Evolutionary conservation across 2,797 vertebrate species (phyloP), one percentile per base, ranked within the genome.

Genomic region (Pempheris klunzingeri): DNA sequence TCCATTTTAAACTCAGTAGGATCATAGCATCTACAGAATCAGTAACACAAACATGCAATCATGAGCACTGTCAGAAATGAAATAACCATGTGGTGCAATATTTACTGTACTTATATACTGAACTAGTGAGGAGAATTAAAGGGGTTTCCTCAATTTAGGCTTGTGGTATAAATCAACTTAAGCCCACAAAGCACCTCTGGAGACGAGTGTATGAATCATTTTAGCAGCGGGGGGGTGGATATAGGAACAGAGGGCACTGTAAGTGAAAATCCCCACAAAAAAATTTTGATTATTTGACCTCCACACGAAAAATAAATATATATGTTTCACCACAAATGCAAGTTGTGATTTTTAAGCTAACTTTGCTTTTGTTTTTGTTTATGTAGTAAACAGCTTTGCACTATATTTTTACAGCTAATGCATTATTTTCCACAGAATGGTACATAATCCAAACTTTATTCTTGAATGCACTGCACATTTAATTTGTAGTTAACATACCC

Each of bases 401-500:
- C 24, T 64, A 13, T 26, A 32, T 17, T 68, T n/a, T 64, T 44
- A 49, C 20, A 22, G 36, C 49, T 58, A 49, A 71, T 36, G 41
- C 57, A 43, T 74, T 20, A 54, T 38, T 55, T 71, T 58, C 22
- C n/a, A 62, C 47, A 74, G 38, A 66, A 14, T 17, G 57, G 5
- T 50, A 65, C 30, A 69, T 66, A 58, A 77, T 65, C 60, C 72
- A 76, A 78, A 72, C 53, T 71, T 55, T 71, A 49, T 81, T 77
- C 46, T 67, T 81, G 44, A 74, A 32, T 43, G 65, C 44, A 50
- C 55, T 78, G 52, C 57, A 71, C 41, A 81, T 85, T 81, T 74
- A 79, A 87, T 90, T 80, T 71, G 70, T 46, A 72, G 80, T 84
- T 85, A 86, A 71, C 67, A 80, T 76, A 86, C 65, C 24, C 77